Conservation (phyloP, 2,113 vertebrate genomes). For the Andinoacara biseriatus region DNA sequence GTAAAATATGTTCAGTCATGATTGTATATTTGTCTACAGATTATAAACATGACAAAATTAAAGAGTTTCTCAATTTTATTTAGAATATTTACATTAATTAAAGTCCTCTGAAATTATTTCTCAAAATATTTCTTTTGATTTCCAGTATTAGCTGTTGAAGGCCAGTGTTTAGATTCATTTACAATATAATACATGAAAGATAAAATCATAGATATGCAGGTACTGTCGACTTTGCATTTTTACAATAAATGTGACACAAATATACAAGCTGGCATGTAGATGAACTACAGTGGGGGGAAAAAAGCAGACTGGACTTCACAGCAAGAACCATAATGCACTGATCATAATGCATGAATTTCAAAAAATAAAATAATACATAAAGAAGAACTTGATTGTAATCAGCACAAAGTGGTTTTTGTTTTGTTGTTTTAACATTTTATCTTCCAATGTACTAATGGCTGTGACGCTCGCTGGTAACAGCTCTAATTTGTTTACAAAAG, state of each 20-base stretch:
- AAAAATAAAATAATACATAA: neutral
- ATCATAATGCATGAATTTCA: neutral
- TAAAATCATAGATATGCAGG: neutral
- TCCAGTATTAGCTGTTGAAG: constrained; percentile 1
- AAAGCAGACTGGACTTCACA: neutral
- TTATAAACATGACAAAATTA: neutral
- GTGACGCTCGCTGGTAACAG: neutral
- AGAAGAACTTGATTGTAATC: neutral
- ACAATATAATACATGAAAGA: constrained; percentile 36
- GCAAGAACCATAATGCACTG: neutral
- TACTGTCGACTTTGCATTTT: constrained; percentile 33
- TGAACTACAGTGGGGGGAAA: neutral
- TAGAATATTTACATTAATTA: constrained; percentile 44
- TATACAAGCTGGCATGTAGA: constrained; percentile 13
- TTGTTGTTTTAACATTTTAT: neutral
- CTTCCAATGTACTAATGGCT: neutral
- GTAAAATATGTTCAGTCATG: constrained; percentile 48
- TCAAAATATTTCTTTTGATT: neutral
- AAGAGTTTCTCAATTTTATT: neutral
- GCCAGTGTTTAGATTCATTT: constrained; percentile 14
- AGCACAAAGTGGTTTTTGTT: neutral
- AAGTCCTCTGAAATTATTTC: neutral
- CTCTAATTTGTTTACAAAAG: neutral
- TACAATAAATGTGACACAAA: constrained; percentile 22
- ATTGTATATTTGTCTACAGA: neutral